These are phyloP conservation scores for Orchesella flavescens DNA, from an alignment of 2,888 invertebrate genomes.

Conservation along the genomic window DNA sequence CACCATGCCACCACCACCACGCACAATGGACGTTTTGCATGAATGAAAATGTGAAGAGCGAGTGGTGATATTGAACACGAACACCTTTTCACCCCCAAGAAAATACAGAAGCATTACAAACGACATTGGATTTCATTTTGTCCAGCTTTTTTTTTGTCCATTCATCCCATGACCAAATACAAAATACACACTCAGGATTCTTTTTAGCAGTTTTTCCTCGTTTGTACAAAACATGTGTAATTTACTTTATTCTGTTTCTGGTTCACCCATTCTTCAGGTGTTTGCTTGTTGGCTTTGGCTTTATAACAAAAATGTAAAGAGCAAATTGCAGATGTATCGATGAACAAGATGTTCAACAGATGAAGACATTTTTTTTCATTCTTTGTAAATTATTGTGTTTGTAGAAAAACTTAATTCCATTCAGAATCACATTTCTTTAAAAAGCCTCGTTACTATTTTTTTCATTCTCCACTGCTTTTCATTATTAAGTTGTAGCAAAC, in stretches of 20 bases:
- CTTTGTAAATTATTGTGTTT: constrained; percentile 20
- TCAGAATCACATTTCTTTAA: background rate
- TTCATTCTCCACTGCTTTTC: background rate
- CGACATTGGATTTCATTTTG: constrained; percentile 20
- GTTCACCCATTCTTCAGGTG: background rate
- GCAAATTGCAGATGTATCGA: constrained; percentile 42
- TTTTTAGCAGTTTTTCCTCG: background rate
- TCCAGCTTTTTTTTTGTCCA: constrained; percentile 16
- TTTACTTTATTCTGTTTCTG: background rate
- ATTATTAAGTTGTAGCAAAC: constrained; percentile 31
- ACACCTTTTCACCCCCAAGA: background rate
- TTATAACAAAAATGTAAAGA: background rate
- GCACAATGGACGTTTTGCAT: background rate
- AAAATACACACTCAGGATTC: background rate
- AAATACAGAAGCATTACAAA: no score
- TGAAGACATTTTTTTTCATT: constrained; percentile 1
- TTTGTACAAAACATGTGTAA: background rate
- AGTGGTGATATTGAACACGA: background rate
- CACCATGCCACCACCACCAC: background rate
- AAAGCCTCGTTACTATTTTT: background rate
- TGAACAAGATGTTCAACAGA: constrained; percentile 24
- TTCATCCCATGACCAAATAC: background rate
- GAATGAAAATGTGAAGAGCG: background rate
- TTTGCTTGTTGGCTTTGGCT: constrained; percentile 16
- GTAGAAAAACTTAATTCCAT: constrained; percentile 25